Evolutionary conservation across 2,888 invertebrate genomes (phyloP).

Genomic region (Napeogenes sylphis): DNA sequence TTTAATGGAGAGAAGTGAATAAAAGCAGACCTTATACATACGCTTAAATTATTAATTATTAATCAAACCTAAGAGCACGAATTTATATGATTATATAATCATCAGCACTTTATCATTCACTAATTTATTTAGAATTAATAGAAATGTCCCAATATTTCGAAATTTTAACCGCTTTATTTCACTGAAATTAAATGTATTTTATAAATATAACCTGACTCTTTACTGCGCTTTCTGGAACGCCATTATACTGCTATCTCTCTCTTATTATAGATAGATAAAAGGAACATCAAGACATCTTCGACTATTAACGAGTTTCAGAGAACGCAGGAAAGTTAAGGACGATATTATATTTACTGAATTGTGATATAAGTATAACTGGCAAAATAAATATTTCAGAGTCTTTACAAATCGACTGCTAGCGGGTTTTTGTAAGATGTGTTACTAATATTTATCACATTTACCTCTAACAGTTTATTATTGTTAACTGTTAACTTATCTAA

Average conservation of each 20-base stretch:
- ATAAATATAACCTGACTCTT: conserved; percentile 13
- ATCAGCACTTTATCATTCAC: conserved; percentile 16
- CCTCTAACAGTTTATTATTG: conserved; percentile 69
- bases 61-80: conserved; percentile 17
- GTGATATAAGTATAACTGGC: conserved; percentile 61
- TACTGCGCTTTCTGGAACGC: conserved; percentile 6
- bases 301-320: conserved; percentile 1
- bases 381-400: conserved; percentile 62
- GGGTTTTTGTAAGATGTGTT: conserved; percentile 57
- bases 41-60: neutral
- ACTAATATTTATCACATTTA: conserved; percentile 54
- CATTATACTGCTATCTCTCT: neutral
- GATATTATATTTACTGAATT: conserved; percentile 48
- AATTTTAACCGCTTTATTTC: conserved; percentile 18
- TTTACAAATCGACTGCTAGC: conserved; percentile 64
- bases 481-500: conserved; percentile 61
- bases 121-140: conserved; percentile 4
- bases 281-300: neutral
- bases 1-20: too few species aligned
- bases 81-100: conserved; percentile 16
- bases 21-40: neutral
- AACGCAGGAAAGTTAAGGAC: conserved; percentile 4
- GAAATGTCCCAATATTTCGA: conserved; percentile 23
- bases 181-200: conserved; percentile 18
- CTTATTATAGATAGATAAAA: conserved; percentile 4